A percentile compares a stretch with the other conserved stretches of the same genome.
phyloP scores from a whole-genome alignment of 2,888 invertebrate species.

The Theretra japonica region DNA sequence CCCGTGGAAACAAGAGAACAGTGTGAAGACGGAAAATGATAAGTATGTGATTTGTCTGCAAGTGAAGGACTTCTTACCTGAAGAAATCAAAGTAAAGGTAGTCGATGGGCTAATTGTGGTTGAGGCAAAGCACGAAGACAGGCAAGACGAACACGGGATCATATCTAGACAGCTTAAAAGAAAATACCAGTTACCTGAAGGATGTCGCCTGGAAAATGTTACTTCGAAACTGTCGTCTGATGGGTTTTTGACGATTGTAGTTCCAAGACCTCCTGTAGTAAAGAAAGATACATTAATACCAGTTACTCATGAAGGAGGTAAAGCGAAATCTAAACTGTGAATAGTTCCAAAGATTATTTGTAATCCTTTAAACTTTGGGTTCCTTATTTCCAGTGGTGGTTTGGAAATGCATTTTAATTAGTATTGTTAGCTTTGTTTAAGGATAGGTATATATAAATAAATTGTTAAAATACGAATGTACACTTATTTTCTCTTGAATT shows the following conservation, averaged over 20 bases:
- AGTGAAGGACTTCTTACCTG: slow-evolving; percentile 63
- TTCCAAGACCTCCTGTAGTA: slow-evolving; percentile 50
- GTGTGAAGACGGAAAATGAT: slow-evolving; percentile 52
- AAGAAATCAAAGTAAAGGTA: slow-evolving; percentile 62
- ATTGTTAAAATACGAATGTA: background rate
- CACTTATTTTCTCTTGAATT: background rate
- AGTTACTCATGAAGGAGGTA: slow-evolving; percentile 55
- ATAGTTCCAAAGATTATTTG: slow-evolving; percentile 12
- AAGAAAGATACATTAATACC: slow-evolving; percentile 66
- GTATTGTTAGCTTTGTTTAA: slow-evolving; percentile 5
- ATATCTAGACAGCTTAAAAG: slow-evolving; percentile 66
- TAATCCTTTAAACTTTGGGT: background rate
- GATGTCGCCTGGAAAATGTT: slow-evolving; percentile 57
- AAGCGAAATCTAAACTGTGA: slow-evolving; percentile 61
- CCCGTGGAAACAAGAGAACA: slow-evolving; percentile 65
- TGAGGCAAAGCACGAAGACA: slow-evolving; percentile 70
- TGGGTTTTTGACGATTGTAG: slow-evolving; percentile 60
- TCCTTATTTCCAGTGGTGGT: background rate
- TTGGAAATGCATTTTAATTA: background rate
- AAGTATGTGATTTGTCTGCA: slow-evolving; percentile 64
- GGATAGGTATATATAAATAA: slow-evolving; percentile 3
- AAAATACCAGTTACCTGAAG: slow-evolving; percentile 62
- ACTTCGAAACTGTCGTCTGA: slow-evolving; percentile 62
- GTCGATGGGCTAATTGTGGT: slow-evolving; percentile 61
- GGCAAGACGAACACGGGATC: slow-evolving; percentile 64